Base-by-base conservation (phyloP, 2,797 vertebrate species). In the Hipposideros larvatus region DNA sequence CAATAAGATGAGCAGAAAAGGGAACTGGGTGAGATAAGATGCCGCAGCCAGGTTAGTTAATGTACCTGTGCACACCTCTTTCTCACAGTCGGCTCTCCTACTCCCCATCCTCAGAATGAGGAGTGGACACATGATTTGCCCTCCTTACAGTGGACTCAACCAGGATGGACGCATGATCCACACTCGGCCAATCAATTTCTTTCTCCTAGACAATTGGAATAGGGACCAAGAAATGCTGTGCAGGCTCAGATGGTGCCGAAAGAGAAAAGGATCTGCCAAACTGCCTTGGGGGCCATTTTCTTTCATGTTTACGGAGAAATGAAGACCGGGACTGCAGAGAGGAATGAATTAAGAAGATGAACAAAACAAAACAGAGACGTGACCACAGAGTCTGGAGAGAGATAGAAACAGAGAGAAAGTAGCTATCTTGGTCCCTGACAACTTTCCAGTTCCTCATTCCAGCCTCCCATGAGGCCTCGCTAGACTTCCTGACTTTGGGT, bases 401-500 rank as follows among this genome's bases (percentile, higher is more conserved):
- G 86, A 95, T 5, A 83, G 11, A 79, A 15, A 19, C 21, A 87
- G 34, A 91, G 59, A 77, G 55, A 96, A 92, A 80, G 82, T 34
- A 80, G 86, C 85, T 97, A 48, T 94, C 92, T 95, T 95, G 91
- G 88, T 94, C 74, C 85, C 93, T 96, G 97, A 96, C 34, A 86
- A 68, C 66, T 83, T 95, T 95, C 95, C 85, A 97, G 74, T 86
- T 95, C 53, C 87, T 94, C 87, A 88, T 84, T 97, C 78, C 53
- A 19, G n/a, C 65, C 87, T 95, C 95, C 94, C 86, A 51, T 63
- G 95, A 95, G 95, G 83, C 65, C 28, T 90, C 79, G 57, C 89
- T 96, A 94, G 95, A 96, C 94, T 97, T 97, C 94, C 95, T 96
- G 95, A 95, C 94, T 97, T 96, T 84, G 94, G 86, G 61, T 63